Percentiles rank a stretch among this genome's conserved stretches.
These are phyloP conservation scores for Araneus ventricosus DNA, from an alignment of 1,140 invertebrate species.

Conservation along the genomic window DNA sequence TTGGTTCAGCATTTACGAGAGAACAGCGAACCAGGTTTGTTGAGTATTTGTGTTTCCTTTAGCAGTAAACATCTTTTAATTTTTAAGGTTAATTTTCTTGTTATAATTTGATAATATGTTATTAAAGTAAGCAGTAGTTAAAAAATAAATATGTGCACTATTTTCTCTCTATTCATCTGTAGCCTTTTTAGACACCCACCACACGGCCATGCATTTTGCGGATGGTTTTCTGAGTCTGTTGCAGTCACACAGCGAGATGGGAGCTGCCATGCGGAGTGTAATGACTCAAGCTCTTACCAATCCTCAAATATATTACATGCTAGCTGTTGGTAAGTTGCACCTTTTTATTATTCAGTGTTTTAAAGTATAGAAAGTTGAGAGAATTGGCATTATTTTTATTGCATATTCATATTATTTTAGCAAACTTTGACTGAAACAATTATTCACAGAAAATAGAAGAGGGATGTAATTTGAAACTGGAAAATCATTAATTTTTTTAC, in stretches of 20 bases:
- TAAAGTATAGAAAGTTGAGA: neutral
- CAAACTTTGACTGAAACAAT: too few relatives aligned
- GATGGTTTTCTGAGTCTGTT: constrained; percentile 93
- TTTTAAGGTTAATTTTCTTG: neutral
- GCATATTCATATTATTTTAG: too few relatives aligned
- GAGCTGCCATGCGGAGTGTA: constrained; percentile 94
- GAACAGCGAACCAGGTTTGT: constrained; percentile 83
- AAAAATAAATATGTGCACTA: neutral
- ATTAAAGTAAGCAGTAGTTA: neutral
- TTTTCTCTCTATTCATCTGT: neutral
- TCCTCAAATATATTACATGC: constrained; percentile 81
- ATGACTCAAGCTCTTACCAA: constrained; percentile 94
- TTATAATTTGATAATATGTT: neutral
- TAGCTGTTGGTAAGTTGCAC: constrained; percentile 68
- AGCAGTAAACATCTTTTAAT: neutral
- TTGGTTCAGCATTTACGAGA: constrained; percentile 94
- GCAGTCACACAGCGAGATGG: constrained; percentile 95
- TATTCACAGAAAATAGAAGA: too few relatives aligned
- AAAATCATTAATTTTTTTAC: too few relatives aligned
- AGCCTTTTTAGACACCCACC: constrained; percentile 42
- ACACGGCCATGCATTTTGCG: constrained; percentile 86
- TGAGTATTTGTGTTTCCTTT: neutral
- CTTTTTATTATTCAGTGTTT: neutral
- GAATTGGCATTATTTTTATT: neutral
- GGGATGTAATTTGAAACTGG: too few relatives aligned